Conservation (phyloP, 1,140 invertebrate species). For the Ephestia elutella region DNA sequence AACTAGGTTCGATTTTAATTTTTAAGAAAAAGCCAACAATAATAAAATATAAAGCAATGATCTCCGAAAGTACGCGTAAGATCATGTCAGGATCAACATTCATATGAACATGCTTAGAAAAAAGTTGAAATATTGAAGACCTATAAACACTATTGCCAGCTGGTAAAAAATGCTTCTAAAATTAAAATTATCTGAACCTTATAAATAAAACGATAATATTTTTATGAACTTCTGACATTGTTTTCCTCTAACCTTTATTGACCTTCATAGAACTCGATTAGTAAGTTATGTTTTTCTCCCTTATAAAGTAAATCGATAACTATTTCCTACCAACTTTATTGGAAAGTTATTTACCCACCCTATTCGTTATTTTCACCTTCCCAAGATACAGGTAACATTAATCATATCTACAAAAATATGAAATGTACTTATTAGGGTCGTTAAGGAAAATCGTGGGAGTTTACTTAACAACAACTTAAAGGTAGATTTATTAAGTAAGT, state of each 20-base stretch:
- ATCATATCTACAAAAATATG: constrained; percentile 15
- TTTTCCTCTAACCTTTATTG: background rate
- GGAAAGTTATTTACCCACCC: background rate
- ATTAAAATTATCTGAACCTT: too few relatives aligned
- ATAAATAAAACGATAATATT: too few relatives aligned
- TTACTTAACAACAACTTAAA: constrained; percentile 16
- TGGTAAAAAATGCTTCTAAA: too few relatives aligned
- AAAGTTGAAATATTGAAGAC: too few relatives aligned
- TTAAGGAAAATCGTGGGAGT: background rate
- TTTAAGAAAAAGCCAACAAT: too few relatives aligned
- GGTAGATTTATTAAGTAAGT: background rate
- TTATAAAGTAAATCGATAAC: background rate
- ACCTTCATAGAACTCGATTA: background rate
- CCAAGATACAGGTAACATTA: background rate
- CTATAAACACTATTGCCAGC: too few relatives aligned
- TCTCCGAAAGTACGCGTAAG: too few relatives aligned
- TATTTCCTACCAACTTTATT: background rate
- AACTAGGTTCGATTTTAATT: too few relatives aligned
- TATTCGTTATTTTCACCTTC: background rate
- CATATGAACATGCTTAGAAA: too few relatives aligned
- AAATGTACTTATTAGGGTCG: constrained; percentile 7
- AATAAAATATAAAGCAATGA: too few relatives aligned
- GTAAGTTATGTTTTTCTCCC: background rate
- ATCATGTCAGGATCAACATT: too few relatives aligned
- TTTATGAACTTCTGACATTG: too few relatives aligned